A percentile compares a stretch with the other conserved stretches of the same genome.
phyloP scores from a whole-genome alignment of 2,113 vertebrate species.

The Anarrhichthys ocellatus region DNA sequence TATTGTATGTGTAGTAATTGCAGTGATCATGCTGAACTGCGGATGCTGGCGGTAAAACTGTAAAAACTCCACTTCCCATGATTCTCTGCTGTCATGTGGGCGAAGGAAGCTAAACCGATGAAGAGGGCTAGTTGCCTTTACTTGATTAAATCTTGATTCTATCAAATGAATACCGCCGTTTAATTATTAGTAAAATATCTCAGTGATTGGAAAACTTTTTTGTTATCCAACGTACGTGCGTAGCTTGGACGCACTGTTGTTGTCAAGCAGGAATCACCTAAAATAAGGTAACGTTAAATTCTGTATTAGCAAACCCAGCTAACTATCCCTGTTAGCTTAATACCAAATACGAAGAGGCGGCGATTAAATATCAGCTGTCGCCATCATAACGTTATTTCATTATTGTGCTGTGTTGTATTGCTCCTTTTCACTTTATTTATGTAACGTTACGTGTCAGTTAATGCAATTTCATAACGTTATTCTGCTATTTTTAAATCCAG shows the following conservation, averaged over 20 bases:
- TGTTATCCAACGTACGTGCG: neutral
- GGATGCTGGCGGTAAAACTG: neutral
- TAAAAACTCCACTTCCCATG: slow-evolving; percentile 72
- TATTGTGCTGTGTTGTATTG: too few relatives aligned
- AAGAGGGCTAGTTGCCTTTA: slow-evolving; percentile 73
- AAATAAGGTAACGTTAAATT: slow-evolving; percentile 74
- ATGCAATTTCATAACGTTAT: neutral
- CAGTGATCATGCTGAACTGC: neutral
- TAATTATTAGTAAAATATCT: slow-evolving; percentile 21
- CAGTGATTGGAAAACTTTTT: slow-evolving; percentile 6
- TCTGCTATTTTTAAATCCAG: slow-evolving; percentile 14
- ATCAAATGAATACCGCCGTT: slow-evolving; percentile 42
- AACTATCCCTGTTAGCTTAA: slow-evolving; percentile 69
- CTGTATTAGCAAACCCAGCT: slow-evolving; percentile 72
- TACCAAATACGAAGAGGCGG: slow-evolving; percentile 34
- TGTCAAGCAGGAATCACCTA: slow-evolving; percentile 54
- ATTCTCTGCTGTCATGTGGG: slow-evolving; percentile 65
- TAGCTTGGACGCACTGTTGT: neutral
- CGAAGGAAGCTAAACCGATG: slow-evolving; percentile 70
- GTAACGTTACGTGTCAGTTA: neutral
- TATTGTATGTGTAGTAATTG: neutral
- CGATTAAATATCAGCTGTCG: neutral
- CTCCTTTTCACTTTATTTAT: neutral
- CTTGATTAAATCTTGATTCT: slow-evolving; percentile 77
- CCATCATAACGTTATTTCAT: neutral